A percentile compares a stretch with the other conserved stretches of the same genome.
phyloP scores from a whole-genome alignment of 23 tunicate genomes.

The Phallusia fumigata region DNA sequence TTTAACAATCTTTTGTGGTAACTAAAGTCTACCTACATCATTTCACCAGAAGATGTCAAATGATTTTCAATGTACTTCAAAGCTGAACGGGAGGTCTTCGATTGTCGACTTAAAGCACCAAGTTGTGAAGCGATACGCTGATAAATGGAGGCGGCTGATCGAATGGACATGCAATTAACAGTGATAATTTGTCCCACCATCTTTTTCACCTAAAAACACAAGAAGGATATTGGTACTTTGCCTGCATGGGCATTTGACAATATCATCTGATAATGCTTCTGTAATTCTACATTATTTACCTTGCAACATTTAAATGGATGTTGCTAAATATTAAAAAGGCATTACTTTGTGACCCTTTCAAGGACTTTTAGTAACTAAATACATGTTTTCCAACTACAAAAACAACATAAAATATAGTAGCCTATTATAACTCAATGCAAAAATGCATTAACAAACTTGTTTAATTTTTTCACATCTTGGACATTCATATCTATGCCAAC shows the following conservation, averaged over 20 bases:
- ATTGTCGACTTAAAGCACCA: slow-evolving; percentile 37
- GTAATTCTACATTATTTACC: too few species aligned
- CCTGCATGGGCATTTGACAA: not conserved
- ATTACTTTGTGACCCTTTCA: too few species aligned
- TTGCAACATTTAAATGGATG: too few species aligned
- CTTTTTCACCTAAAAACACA: slow-evolving; percentile 15
- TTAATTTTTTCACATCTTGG: not conserved
- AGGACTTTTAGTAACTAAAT: too few species aligned
- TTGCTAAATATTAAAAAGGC: too few species aligned
- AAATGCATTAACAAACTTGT: not conserved
- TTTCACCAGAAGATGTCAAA: slow-evolving; percentile 36
- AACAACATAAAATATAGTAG: not conserved
- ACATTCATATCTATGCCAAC: not conserved
- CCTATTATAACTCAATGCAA: not conserved
- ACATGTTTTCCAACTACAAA: too few species aligned
- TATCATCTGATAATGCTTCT: too few species aligned
- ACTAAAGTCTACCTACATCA: slow-evolving; percentile 44
- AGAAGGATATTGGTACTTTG: not conserved
- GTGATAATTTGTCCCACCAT: slow-evolving; percentile 20
- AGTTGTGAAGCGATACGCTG: slow-evolving; percentile 63
- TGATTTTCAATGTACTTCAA: slow-evolving; percentile 49
- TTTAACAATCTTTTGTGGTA: not conserved
- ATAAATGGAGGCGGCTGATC: slow-evolving; percentile 64
- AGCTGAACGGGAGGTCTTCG: slow-evolving; percentile 39
- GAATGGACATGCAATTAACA: slow-evolving; percentile 83